These are phyloP conservation scores for Agrilus biguttatus DNA, from an alignment of 2,888 invertebrate genomes.

Conservation along the genomic window DNA sequence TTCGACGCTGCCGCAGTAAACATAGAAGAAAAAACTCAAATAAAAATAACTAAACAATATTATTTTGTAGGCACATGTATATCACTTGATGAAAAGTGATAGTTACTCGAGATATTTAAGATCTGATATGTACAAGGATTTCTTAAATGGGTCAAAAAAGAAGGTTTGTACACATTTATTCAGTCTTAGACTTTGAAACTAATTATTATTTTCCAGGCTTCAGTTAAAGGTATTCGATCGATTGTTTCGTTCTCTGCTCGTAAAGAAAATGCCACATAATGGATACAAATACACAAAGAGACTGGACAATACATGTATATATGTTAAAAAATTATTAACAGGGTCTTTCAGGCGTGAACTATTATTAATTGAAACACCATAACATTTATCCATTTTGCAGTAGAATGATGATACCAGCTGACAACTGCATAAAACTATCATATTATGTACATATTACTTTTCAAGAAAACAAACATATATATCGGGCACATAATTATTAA, in stretches of 20 bases:
- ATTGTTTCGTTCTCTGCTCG: conserved; percentile 68
- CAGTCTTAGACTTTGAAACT: neutral
- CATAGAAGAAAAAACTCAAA: conserved; percentile 7
- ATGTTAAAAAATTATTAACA: too few relatives aligned
- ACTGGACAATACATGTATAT: too few relatives aligned
- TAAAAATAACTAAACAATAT: neutral
- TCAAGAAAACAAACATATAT: too few relatives aligned
- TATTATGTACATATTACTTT: too few relatives aligned
- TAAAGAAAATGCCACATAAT: conserved; percentile 43
- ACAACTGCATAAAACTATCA: too few relatives aligned
- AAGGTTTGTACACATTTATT: conserved; percentile 49
- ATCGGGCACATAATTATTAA: too few relatives aligned
- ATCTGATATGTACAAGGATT: conserved; percentile 98
- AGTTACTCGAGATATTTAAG: conserved; percentile 95
- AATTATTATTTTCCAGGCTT: conserved; percentile 48
- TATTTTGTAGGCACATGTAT: conserved; percentile 78
- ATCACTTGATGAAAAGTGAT: conserved; percentile 98
- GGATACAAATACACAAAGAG: neutral
- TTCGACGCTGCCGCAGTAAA: conserved; percentile 94
- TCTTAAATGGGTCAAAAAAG: conserved; percentile 88
- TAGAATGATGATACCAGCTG: too few relatives aligned
- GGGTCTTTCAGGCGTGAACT: too few relatives aligned
- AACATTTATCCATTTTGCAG: too few relatives aligned
- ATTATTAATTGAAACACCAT: too few relatives aligned
- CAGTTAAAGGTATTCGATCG: conserved; percentile 72